Evolutionary conservation across 2,888 invertebrate species (phyloP).

Genomic region (Norana najaformis): DNA sequence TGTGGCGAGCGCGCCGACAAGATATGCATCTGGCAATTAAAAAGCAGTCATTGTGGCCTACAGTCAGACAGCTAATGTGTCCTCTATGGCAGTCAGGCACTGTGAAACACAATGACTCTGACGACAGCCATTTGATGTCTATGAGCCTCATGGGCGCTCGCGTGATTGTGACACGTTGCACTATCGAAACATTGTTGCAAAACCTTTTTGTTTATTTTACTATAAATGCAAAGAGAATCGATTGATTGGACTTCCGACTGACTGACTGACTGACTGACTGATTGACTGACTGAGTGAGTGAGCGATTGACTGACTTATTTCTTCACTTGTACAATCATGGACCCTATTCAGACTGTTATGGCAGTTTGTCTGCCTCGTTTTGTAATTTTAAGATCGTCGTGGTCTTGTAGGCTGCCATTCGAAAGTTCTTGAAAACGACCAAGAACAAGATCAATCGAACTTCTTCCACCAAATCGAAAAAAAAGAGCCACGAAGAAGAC

Average conservation of each 20-base stretch:
- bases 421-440: conserved; percentile 46
- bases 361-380: not conserved
- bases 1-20: not conserved
- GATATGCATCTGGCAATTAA: not conserved
- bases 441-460: conserved; percentile 42
- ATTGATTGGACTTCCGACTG: not conserved
- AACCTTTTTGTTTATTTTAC: not conserved
- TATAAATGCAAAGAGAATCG: not conserved
- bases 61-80: not conserved
- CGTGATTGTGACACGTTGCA: not conserved
- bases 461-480: conserved; percentile 25
- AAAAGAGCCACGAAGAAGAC: conserved; percentile 29
- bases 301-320: not conserved
- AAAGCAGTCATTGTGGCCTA: too few species aligned
- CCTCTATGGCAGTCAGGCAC: not conserved
- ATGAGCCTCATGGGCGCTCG: not conserved
- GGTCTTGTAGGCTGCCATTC: conserved; percentile 44
- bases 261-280: not conserved
- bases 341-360: not conserved
- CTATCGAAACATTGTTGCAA: not conserved
- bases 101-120: not conserved
- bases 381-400: not conserved
- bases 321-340: not conserved
- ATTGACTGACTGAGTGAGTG: not conserved
- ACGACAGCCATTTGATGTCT: not conserved